Conservation (phyloP, 1,140 invertebrate genomes). For the Cotesia typhae region DNA sequence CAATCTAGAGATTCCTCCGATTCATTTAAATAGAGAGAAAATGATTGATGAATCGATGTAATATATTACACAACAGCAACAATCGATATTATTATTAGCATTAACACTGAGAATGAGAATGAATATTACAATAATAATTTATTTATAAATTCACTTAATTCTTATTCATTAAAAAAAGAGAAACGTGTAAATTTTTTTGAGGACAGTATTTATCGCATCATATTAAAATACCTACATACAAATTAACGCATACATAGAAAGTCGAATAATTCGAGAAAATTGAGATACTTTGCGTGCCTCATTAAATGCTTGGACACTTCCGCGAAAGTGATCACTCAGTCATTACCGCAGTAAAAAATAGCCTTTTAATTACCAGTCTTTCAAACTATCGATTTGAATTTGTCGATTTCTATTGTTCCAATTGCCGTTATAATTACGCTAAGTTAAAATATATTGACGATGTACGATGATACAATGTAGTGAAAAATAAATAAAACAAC, state of each 20-base stretch:
- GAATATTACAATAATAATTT: too few species aligned
- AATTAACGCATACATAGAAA: constrained; percentile 48
- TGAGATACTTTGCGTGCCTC: constrained; percentile 52
- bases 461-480: neutral
- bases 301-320: constrained; percentile 47
- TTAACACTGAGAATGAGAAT: too few species aligned
- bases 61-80: too few species aligned
- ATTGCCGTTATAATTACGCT: neutral
- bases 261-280: constrained; percentile 50
- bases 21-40: neutral
- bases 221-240: constrained; percentile 5
- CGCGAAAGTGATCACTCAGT: constrained; percentile 52
- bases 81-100: too few species aligned
- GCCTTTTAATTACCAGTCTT: neutral
- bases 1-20: neutral
- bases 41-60: neutral
- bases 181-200: constrained; percentile 1
- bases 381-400: constrained; percentile 2
- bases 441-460: constrained; percentile 8
- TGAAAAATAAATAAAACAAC: neutral
- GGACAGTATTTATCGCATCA: neutral
- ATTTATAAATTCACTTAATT: too few species aligned
- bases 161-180: neutral
- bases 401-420: constrained; percentile 21
- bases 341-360: neutral